A percentile compares a stretch with the other conserved stretches of the same genome.
These are phyloP conservation scores for Altica lythri DNA, from an alignment of 2,888 invertebrate genomes.

Conservation along the genomic window DNA sequence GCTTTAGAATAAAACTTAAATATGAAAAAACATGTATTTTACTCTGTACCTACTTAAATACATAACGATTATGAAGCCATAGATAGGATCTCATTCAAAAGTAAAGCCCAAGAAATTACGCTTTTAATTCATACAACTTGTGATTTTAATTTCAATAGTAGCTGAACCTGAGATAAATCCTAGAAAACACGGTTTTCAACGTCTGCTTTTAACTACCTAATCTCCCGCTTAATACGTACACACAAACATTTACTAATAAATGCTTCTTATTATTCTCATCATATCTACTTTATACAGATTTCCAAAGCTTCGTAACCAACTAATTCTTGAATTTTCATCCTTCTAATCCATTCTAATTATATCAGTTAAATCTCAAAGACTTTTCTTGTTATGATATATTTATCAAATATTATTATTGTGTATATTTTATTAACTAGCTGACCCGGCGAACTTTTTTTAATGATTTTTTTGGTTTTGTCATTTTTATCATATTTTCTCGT, in stretches of 20 bases:
- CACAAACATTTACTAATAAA: slow-evolving; percentile 45
- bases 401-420: no score
- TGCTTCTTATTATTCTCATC: slow-evolving; percentile 38
- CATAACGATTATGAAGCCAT: no score
- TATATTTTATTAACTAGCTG: no score
- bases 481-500: no score
- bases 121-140: slow-evolving; percentile 50
- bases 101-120: slow-evolving; percentile 34
- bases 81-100: slow-evolving; percentile 30
- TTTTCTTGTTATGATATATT: no score
- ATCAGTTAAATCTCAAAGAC: slow-evolving; percentile 12
- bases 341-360: slow-evolving; percentile 18
- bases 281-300: slow-evolving; percentile 28
- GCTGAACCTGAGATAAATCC: slow-evolving; percentile 48
- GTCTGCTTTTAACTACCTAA: slow-evolving; percentile 45
- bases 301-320: slow-evolving; percentile 26
- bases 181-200: slow-evolving; percentile 43
- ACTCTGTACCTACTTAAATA: no score
- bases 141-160: slow-evolving; percentile 48
- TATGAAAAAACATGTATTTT: no score
- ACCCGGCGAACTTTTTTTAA: no score
- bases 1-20: no score
- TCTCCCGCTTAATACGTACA: slow-evolving; percentile 45
- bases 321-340: slow-evolving; percentile 22
- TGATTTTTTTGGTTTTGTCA: no score